These are phyloP conservation scores for Pseudochirops cupreus DNA, from an alignment of 2,797 vertebrate genomes.

Conservation along the genomic window DNA sequence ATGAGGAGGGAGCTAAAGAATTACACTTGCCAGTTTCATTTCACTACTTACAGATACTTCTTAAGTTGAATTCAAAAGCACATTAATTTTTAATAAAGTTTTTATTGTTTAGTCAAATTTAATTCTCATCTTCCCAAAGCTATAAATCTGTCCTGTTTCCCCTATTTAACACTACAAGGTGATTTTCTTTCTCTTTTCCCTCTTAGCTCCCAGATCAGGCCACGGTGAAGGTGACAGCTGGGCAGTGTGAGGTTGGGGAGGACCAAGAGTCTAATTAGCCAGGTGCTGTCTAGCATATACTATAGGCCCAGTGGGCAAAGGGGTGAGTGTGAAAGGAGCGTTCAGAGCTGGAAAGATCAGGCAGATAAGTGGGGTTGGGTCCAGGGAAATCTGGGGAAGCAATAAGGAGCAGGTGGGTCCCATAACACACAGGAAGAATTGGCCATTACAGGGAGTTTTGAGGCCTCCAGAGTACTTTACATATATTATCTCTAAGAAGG, in stretches of 20 bases:
- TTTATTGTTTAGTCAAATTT: background rate
- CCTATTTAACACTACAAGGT: background rate
- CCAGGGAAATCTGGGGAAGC: background rate
- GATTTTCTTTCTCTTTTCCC: background rate
- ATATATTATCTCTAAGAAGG: background rate
- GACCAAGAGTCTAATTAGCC: background rate
- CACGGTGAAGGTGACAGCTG: background rate
- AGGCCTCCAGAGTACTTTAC: background rate
- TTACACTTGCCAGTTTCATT: background rate
- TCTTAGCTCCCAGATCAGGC: background rate
- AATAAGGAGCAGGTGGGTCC: background rate
- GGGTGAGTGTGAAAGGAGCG: background rate
- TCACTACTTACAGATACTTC: conserved; percentile 13
- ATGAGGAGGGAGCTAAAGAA: background rate
- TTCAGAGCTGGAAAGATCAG: background rate
- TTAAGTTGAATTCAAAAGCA: conserved; percentile 12
- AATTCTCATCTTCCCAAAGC: background rate
- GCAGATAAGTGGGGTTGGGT: background rate
- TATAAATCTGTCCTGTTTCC: background rate
- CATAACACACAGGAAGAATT: background rate
- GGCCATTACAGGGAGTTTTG: background rate
- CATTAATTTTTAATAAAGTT: background rate
- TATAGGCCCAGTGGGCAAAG: background rate
- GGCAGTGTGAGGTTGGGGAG: background rate
- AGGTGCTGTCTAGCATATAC: background rate